Conservation (phyloP, 2,113 vertebrate species). For the Mormoops blainvillei region DNA sequence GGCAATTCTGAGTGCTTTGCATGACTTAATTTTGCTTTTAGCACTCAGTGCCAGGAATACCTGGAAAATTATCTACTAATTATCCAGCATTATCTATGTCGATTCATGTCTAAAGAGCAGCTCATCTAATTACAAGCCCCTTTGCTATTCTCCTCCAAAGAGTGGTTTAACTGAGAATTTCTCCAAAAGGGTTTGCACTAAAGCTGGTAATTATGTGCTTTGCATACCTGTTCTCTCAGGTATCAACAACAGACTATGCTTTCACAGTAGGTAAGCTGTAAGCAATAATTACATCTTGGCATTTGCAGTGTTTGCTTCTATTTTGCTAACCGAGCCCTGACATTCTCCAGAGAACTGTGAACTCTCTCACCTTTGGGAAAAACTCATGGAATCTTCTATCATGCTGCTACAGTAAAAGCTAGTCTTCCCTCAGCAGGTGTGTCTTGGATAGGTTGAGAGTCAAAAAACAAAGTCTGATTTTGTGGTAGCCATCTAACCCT, state of each 20-base stretch:
- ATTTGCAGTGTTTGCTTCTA: neutral
- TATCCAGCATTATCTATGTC: constrained; percentile 89
- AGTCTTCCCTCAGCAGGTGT: neutral
- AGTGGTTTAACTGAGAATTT: constrained; percentile 83
- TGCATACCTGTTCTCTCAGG: constrained; percentile 79
- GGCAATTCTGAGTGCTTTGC: constrained; percentile 80
- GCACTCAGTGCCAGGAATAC: constrained; percentile 85
- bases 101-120: constrained; percentile 86
- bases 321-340: neutral
- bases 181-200: constrained; percentile 88
- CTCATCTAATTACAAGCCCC: constrained; percentile 86
- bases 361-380: neutral
- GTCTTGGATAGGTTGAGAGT: neutral
- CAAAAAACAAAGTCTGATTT: neutral
- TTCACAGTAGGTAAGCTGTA: constrained; percentile 61
- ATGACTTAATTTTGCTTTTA: constrained; percentile 81
- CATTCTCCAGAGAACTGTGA: neutral
- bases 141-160: constrained; percentile 81
- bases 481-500: neutral
- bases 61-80: constrained; percentile 90
- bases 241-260: constrained; percentile 61
- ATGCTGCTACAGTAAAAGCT: fast-evolving
- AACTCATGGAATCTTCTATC: neutral
- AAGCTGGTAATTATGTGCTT: constrained; percentile 91
- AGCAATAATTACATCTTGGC: constrained; percentile 51